Conservation (phyloP, 2,797 vertebrate genomes). For the Cryptoprocta ferox region DNA sequence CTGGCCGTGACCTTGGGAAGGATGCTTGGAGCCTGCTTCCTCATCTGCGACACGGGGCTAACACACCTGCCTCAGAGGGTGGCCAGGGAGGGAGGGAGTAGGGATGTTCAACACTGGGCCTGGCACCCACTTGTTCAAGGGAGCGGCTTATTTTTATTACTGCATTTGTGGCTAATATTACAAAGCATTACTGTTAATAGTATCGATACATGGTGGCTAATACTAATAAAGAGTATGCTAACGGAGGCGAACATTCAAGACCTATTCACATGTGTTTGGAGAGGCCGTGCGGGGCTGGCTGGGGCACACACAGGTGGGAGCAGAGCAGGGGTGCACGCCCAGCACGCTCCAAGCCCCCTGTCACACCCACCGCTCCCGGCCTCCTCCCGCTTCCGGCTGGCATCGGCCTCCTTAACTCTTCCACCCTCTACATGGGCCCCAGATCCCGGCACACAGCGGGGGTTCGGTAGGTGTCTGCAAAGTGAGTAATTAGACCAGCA, state of each 20-base stretch:
- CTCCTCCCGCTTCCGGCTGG: not conserved
- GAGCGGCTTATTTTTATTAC: not conserved
- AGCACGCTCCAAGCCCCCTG: fast-evolving
- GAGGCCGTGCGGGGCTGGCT: not conserved
- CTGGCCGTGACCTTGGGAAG: not conserved
- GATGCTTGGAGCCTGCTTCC: not conserved
- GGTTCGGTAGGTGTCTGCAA: not conserved
- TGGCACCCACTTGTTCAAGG: not conserved
- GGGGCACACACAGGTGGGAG: not conserved
- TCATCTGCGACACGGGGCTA: fast-evolving
- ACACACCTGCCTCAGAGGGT: fast-evolving
- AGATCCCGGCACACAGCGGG: not conserved
- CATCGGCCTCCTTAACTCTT: not conserved
- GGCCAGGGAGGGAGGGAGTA: fast-evolving
- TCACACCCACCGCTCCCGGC: not conserved
- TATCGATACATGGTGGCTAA: not conserved
- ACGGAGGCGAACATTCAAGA: not conserved
- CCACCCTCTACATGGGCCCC: not conserved
- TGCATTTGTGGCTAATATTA: not conserved
- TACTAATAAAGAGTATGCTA: not conserved
- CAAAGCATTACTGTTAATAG: not conserved
- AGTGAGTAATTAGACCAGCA: not conserved
- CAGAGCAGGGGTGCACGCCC: not conserved
- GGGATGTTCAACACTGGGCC: not conserved
- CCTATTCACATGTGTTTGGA: not conserved